Percentiles rank a stretch among this genome's conserved stretches.
These are phyloP conservation scores for Maniola hyperantus DNA, from an alignment of 2,888 invertebrate genomes.

Conservation along the genomic window DNA sequence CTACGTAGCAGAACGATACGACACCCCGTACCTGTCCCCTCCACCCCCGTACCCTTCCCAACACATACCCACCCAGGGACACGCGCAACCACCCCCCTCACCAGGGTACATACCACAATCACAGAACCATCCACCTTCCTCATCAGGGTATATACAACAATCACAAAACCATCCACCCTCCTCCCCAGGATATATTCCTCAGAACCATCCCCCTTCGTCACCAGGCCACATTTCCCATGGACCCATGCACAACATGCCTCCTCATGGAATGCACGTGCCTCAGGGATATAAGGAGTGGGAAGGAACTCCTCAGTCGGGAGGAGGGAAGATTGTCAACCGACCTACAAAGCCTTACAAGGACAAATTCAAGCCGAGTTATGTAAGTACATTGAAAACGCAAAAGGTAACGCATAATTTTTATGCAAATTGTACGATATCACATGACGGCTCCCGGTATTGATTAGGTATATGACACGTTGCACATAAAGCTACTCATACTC, in stretches of 20 bases:
- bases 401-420: too few species aligned
- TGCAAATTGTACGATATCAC: too few species aligned
- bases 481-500: too few species aligned
- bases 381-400: slow-evolving; percentile 46
- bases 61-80: slow-evolving; percentile 23
- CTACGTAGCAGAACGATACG: slow-evolving; percentile 73
- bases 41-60: slow-evolving; percentile 38
- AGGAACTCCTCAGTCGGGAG: slow-evolving; percentile 51
- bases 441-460: too few species aligned
- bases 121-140: not conserved
- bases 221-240: slow-evolving; percentile 22
- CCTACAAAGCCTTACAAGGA: slow-evolving; percentile 72
- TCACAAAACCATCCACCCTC: not conserved
- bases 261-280: slow-evolving; percentile 37
- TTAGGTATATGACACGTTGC: too few species aligned
- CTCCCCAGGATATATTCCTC: not conserved
- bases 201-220: too few species aligned
- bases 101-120: not conserved
- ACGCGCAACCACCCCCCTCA: slow-evolving; percentile 6
- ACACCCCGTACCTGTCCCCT: slow-evolving; percentile 50
- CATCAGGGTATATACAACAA: not conserved
- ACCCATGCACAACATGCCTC: slow-evolving; percentile 35
- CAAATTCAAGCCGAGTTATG: slow-evolving; percentile 68
- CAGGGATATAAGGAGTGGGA: slow-evolving; percentile 71
- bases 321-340: slow-evolving; percentile 73